phyloP scores from a whole-genome alignment of 2,113 vertebrate genomes.

The Perognathus longimembris region DNA sequence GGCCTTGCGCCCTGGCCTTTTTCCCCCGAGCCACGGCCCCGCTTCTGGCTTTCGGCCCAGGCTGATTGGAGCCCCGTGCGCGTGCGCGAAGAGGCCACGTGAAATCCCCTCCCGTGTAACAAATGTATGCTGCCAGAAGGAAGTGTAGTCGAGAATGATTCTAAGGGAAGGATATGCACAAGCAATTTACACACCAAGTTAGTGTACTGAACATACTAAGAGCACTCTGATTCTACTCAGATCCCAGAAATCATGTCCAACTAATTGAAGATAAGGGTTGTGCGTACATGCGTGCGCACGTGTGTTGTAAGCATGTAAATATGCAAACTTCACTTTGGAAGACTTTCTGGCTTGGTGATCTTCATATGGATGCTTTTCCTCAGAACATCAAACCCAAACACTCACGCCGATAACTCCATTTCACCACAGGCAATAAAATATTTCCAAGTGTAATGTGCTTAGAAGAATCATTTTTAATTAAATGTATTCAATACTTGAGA shows the following conservation, averaged over 20 bases:
- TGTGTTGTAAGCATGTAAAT: background rate
- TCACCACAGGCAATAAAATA: background rate
- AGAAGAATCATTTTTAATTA: background rate
- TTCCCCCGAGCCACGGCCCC: no score
- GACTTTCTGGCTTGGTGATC: background rate
- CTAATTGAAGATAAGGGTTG: background rate
- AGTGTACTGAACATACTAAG: background rate
- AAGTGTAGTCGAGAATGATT: background rate
- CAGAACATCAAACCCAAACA: background rate
- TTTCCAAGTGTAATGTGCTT: slow-evolving; percentile 1
- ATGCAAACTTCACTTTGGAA: background rate
- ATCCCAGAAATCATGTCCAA: slow-evolving; percentile 2
- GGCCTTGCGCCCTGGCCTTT: no score
- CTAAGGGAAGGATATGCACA: slow-evolving; percentile 35
- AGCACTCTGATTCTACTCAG: background rate
- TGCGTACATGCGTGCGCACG: background rate
- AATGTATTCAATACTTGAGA: slow-evolving; percentile 48
- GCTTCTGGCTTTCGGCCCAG: no score
- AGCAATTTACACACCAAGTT: slow-evolving; percentile 5
- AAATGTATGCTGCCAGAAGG: no score
- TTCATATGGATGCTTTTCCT: background rate
- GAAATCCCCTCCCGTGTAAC: no score
- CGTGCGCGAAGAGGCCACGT: no score
- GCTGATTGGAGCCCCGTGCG: no score
- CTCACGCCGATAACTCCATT: background rate